Conservation (phyloP, 2,888 invertebrate species). For the Melipona bicolor region DNA sequence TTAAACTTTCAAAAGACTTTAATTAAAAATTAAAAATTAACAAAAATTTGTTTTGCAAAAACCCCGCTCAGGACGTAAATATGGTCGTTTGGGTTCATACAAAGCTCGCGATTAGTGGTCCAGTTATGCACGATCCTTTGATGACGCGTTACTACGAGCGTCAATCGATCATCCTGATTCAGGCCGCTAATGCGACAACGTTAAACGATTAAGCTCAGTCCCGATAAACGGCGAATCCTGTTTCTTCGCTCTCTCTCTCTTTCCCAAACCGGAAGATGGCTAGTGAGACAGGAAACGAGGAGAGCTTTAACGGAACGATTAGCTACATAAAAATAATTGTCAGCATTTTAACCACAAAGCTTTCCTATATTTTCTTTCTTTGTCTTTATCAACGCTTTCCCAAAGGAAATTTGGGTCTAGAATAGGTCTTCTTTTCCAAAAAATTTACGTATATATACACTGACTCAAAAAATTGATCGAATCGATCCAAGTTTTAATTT, state of each 20-base stretch:
- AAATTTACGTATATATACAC: too few species aligned
- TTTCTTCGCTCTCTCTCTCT: conserved; percentile 29
- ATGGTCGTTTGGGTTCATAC: too few species aligned
- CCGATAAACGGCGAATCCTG: conserved; percentile 47
- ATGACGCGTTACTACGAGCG: conserved; percentile 23
- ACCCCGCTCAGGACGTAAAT: too few species aligned
- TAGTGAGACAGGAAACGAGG: conserved; percentile 33
- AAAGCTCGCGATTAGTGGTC: too few species aligned
- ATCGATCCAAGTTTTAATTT: too few species aligned
- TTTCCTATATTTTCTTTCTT: conserved; percentile 16
- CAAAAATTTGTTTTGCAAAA: too few species aligned
- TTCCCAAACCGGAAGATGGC: conserved; percentile 47
- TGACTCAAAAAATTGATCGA: too few species aligned
- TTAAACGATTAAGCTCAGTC: conserved; percentile 65
- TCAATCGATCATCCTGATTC: conserved; percentile 38
- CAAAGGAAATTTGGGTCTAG: neutral
- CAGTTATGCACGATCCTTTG: neutral
- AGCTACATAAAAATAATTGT: conserved; percentile 80
- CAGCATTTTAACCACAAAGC: conserved; percentile 74
- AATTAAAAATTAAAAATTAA: too few species aligned
- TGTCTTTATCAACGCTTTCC: neutral
- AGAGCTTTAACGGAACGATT: conserved; percentile 79
- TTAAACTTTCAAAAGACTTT: too few species aligned
- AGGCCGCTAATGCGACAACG: conserved; percentile 56
- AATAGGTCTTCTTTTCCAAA: too few species aligned